Base-by-base conservation (phyloP, 2,888 invertebrate genomes). In the Yponomeuta sedellus region DNA sequence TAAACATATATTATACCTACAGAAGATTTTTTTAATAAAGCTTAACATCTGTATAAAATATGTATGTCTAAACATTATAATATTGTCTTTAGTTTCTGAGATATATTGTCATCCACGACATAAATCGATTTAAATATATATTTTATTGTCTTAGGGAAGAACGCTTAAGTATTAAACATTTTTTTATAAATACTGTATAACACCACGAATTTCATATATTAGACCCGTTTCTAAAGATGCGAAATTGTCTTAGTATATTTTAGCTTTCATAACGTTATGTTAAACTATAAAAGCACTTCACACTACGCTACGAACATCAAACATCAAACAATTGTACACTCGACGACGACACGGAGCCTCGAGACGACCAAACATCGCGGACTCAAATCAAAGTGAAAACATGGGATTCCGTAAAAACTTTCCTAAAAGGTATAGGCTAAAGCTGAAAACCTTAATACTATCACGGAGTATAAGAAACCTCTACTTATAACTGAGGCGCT, bases 241-340 rank as follows among this genome's bases (percentile, higher is more conserved):
- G 44, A 52, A 16, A 20, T 59, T 58, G 12, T 59, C 22, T 52
- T 52, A 52, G 12, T 52, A 44, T 44, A 52, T 34, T 34, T 34
- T 8, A 34, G 5, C 34, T 34, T 34, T 8, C 6, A 22, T 58
- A 58, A 19, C 2, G 4, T 22, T 58, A 22, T 16, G 16, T 64
- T 59, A 39, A 8, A 52, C 86, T 88, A 88, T 83, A 85, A 87
- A 90, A 89, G 88, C 88, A 88, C 87, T 89, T 87, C 77, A 77
- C 75, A 74, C 88, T 89, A 88, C 66, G 71, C 81, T 85, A 84
- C 88, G 75, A 79, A 90, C 89, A 90, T 74, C 88, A 85, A 90
- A 89, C 89, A 87, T 84, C 83, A 88, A 89, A 88, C 80, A 81
- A 89, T 86, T 79, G 75, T 70, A 72, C 71, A 76, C 75, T 74